Evolutionary conservation across 2,888 invertebrate species (phyloP), one percentile per base, ranked within the genome.

Genomic region (Alsophila aescularia): DNA sequence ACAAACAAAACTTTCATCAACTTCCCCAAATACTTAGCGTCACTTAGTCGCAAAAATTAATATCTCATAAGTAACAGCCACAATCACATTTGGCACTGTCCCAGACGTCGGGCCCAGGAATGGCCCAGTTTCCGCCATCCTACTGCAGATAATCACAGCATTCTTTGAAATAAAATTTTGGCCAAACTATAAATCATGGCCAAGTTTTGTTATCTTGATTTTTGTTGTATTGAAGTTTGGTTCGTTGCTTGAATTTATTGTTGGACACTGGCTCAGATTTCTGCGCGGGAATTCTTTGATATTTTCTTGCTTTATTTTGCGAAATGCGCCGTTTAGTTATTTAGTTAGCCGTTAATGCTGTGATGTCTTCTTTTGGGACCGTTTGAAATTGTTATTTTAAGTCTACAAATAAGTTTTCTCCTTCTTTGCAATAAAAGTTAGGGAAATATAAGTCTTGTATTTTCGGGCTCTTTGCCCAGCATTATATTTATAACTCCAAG

Each of bases 11-110:
- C 35, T 50, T 50, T 21, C 12, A n/a, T 32, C n/a, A 48, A 8
- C 27, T 21, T 42, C 21, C 18, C 12, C 10, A 36, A 52, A 53
- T 54, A 60, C 52, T 57, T 52, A 57, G 44, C 52, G 13, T 37
- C 52, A 60, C 60, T 60, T 60, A 58, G 6, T 51, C 34, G 37
- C 36, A 45, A 57, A 24, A 58, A 58, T 58, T 57, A 60, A 60
- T 60, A 57, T 60, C 60, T 57, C 57, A 42, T 54, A 60, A 53
- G 51, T 24, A 53, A 32, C 21, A 24, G 21, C 31, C 47, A 12
- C 36, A 42, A 43, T 42, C 49, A 48, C 55, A 50, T 58, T 61
- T 60, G 61, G 61, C 61, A 36, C 31, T 2, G 31, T 5, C 45
- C 55, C 55, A 56, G 41, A 15, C 8, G 18, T 14, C n/a, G 41